These are phyloP conservation scores for Hirudinaria manillensis DNA, from an alignment of 2,888 invertebrate species.

Conservation along the genomic window DNA sequence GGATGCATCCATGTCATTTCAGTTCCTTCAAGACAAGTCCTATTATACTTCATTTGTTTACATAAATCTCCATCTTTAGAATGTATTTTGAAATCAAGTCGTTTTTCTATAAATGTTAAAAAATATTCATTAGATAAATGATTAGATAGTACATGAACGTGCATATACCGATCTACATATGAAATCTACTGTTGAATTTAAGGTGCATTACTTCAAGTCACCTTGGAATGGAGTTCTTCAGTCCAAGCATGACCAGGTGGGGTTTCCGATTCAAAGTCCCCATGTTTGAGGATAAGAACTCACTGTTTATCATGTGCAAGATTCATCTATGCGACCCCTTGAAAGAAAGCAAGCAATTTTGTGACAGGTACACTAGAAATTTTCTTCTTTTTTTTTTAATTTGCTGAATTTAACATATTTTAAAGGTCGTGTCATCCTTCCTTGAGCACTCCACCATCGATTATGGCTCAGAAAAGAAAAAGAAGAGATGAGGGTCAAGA, in stretches of 20 bases:
- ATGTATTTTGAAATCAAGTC: background rate
- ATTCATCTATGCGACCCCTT: slow-evolving; percentile 37
- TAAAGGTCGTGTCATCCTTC: background rate
- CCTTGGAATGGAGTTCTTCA: slow-evolving; percentile 31
- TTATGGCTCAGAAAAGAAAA: slow-evolving; percentile 3
- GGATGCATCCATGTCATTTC: slow-evolving; percentile 13
- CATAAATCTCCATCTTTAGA: background rate
- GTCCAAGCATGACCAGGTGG: slow-evolving; percentile 35
- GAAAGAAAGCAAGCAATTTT: slow-evolving; percentile 36
- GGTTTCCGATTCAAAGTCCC: slow-evolving; percentile 38
- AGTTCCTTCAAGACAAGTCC: slow-evolving; percentile 36
- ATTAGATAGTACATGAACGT: background rate
- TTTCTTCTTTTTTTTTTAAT: background rate
- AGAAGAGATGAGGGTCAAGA: background rate
- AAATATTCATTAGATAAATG: background rate
- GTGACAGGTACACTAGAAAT: slow-evolving; percentile 34
- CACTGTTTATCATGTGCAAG: slow-evolving; percentile 36
- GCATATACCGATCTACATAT: background rate
- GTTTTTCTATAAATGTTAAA: background rate
- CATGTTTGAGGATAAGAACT: slow-evolving; percentile 34
- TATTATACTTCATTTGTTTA: background rate
- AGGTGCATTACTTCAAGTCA: slow-evolving; percentile 14
- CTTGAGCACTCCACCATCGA: background rate
- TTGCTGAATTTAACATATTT: background rate
- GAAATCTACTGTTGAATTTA: background rate